These are phyloP conservation scores for Epinephelus coioides DNA, from an alignment of 2,797 vertebrate genomes.

Conservation along the genomic window DNA sequence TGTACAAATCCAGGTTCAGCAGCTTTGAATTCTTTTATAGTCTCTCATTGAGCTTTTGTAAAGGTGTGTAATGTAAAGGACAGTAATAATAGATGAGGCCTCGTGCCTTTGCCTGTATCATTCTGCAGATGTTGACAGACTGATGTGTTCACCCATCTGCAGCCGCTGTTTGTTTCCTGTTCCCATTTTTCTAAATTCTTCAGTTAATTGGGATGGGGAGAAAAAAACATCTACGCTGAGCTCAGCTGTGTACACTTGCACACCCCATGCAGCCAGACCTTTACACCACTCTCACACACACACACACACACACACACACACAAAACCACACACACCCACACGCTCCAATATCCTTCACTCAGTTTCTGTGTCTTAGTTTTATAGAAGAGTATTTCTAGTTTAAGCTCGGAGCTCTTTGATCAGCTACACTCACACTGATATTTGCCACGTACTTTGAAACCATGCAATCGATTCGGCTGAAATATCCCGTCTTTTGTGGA, in stretches of 20 bases:
- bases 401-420: background rate
- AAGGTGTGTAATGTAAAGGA: background rate
- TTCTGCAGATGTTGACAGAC: slow-evolving; percentile 30
- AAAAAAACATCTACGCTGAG: slow-evolving; percentile 14
- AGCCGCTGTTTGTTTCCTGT: slow-evolving; percentile 45
- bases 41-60: background rate
- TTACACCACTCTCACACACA: no score
- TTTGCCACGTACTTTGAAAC: slow-evolving; percentile 3
- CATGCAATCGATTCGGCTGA: slow-evolving; percentile 28
- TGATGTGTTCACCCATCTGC: slow-evolving; percentile 44
- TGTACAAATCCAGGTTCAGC: background rate
- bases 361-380: slow-evolving; percentile 3
- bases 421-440: background rate
- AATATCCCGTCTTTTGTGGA: slow-evolving; percentile 20
- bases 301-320: background rate
- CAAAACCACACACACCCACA: no score
- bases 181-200: slow-evolving; percentile 37
- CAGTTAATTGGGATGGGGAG: background rate
- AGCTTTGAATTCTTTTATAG: background rate
- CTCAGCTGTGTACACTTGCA: slow-evolving; percentile 73
- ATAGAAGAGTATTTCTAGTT: slow-evolving; percentile 1
- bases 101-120: background rate
- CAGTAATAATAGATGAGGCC: slow-evolving; percentile 21
- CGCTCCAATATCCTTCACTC: background rate
- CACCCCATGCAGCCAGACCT: slow-evolving; percentile 38